Base-by-base conservation (phyloP, 2,113 vertebrate genomes). In the Phrynosoma platyrhinos region DNA sequence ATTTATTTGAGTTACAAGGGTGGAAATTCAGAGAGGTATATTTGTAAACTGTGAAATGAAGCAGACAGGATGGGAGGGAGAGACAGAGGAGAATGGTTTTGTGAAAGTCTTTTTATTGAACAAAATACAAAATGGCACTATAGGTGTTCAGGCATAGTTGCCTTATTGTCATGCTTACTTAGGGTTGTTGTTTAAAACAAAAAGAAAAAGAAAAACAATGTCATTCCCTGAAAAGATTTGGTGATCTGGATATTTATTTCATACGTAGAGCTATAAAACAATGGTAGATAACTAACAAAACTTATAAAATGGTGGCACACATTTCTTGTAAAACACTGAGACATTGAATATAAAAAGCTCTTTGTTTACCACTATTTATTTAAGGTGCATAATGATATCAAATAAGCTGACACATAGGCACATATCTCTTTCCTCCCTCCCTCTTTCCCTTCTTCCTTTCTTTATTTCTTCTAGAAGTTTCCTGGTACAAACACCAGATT, bases 191-290 rank as follows among this genome's bases (percentile, higher is more conserved):
- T 83, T 27, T 69, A 62, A 14, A 62, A 69, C 5, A 2, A 69
- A 69, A 69, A 69, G 5, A 69, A 69, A 69, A 69, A 69, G 5
- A 8, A 9, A 36, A 36, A 36, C 36, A 69, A 69, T 69, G 75
- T 81, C 82, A 83, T 90, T 69, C 77, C 36, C 77, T 6, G 21
- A 69, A 88, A 93, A 72, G 0, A 3, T 53, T 88, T 0, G 18
- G n/a, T 87, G 64, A 53, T 75, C 74, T 91, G 86, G 58, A 91
- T 88, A 10, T 86, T 84, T 88, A 89, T 32, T 86, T 27, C 86
- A 84, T 16, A 87, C 30, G 30, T 80, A 92, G 80, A 83, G 13
- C 7, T 79, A 69, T 36, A 84, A 92, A 94, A 91, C 18, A 85
- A 85, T 83, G 83, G 91, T 88, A 53, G 9, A 66, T 20, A 80